Evolutionary conservation across 2,797 vertebrate species (phyloP), one percentile per base, ranked within the genome.

Genomic region (Sparus aurata): DNA sequence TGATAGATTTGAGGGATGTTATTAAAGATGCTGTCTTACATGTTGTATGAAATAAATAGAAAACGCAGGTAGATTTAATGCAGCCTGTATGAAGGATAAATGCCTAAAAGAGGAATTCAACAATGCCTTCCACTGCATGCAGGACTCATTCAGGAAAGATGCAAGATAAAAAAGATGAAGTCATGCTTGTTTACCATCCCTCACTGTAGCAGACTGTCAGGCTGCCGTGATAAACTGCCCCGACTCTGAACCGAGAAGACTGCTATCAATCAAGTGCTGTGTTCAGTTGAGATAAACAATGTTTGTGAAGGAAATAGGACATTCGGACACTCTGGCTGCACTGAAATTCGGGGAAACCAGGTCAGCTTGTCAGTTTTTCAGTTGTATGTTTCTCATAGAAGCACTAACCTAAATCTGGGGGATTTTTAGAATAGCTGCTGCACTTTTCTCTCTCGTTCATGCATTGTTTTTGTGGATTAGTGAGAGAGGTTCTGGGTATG

Each of bases 341-440:
- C 67, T 57, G 68, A 63, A 62, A 77, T 30, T 79, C 67, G 69
- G 38, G 22, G 34, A 90, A 94, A 92, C 43, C 69, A 91, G 90
- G 85, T 89, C 91, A 91, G 69, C 50, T 70, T 55, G 55, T 83
- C 85, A 77, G 77, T 81, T 80, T 68, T 79, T 83, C 71, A 73
- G 73, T 75, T 86, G 59, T 49, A 25, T 69, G 70, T 86, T 87
- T 87, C 79, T 87, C 62, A 46, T 23, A 60, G 75, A 73, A 70
- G 77, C 70, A 45, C 76, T 82, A 91, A 91, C 78, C 88, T 79
- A 86, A 85, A 86, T 89, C 65, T 69, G 72, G 2, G 30, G 57
- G 71, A 73, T 76, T 80, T 75, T 80, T 67, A 76, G 57, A 41
- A 61, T 58, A 63, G 58, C 74, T 63, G 10, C 0, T 59, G 68